A percentile compares a stretch with the other conserved stretches of the same genome.
Evolutionary conservation across 2,797 vertebrate species (phyloP).

Genomic region (Merluccius polli): DNA sequence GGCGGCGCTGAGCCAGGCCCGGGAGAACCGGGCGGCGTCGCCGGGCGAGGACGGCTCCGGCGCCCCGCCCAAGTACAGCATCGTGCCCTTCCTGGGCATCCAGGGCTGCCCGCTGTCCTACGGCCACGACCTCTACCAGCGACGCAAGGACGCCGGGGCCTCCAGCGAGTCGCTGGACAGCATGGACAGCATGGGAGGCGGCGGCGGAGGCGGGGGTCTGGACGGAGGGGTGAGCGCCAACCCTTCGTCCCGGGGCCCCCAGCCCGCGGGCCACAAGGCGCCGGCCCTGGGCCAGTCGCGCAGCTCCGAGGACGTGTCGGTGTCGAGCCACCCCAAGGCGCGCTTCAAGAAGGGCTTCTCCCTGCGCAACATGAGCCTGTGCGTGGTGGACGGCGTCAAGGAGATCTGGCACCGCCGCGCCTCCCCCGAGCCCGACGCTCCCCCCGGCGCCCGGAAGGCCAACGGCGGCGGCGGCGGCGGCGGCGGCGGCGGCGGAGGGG

Average conservation of each 20-base stretch:
- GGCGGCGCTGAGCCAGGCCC: constrained; percentile 75
- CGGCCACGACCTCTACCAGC: constrained; percentile 73
- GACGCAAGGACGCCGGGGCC: constrained; percentile 77
- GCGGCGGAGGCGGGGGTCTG: constrained; percentile 61
- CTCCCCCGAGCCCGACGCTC: constrained; percentile 80
- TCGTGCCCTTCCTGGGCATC: constrained; percentile 85
- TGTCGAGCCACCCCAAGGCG: constrained; percentile 73
- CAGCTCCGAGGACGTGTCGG: constrained; percentile 91
- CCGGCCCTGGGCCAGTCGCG: constrained; percentile 86
- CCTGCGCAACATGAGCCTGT: constrained; percentile 94
- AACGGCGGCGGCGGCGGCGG: constrained; percentile 74
- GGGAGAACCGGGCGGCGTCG: constrained; percentile 59
- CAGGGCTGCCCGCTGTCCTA: constrained; percentile 87
- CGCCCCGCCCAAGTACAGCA: constrained; percentile 78
- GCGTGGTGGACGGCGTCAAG: constrained; percentile 91
- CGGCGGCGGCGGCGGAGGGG: constrained; percentile 80
- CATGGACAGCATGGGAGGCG: constrained; percentile 79
- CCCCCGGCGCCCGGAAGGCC: constrained; percentile 53
- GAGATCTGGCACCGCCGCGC: constrained; percentile 94
- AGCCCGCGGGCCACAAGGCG: constrained; percentile 74
- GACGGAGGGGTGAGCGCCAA: constrained; percentile 45
- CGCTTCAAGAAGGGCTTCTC: constrained; percentile 96
- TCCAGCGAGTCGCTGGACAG: constrained; percentile 85
- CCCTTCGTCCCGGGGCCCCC: constrained; percentile 65
- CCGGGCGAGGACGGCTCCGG: constrained; percentile 60